Conservation (phyloP, 1,140 invertebrate genomes). For the Pollicipes pollicipes region DNA sequence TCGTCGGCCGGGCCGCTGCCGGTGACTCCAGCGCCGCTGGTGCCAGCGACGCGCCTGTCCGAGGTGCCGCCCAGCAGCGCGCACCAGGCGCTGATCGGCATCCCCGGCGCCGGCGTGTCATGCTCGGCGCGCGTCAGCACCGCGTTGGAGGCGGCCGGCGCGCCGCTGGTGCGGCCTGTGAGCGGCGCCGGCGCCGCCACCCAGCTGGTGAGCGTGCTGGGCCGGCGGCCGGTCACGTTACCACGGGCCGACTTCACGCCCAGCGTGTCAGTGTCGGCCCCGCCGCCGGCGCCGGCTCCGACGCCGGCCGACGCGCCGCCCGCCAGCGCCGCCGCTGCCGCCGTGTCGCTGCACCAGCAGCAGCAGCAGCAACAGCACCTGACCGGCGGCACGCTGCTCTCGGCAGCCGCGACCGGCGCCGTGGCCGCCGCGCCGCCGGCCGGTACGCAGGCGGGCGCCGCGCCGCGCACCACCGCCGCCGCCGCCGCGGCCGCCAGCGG, state of each 20-base stretch:
- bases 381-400: neutral
- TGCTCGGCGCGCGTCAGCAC: neutral
- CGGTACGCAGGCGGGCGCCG: slow-evolving; percentile 6
- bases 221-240: neutral
- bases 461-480: slow-evolving; percentile 10
- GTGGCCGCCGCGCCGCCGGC: slow-evolving; percentile 7
- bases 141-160: neutral
- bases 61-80: slow-evolving; percentile 20
- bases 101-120: slow-evolving; percentile 18
- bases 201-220: neutral
- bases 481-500: slow-evolving; percentile 1
- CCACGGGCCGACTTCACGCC: no score
- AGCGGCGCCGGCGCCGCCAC: neutral
- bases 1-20: neutral
- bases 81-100: slow-evolving; percentile 20
- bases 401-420: slow-evolving; percentile 6
- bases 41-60: neutral
- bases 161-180: neutral
- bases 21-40: no score
- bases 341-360: neutral
- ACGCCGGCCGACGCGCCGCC: slow-evolving; percentile 3
- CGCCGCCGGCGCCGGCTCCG: neutral
- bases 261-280: no score
- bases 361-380: neutral
- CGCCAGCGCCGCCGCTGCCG: neutral